Percentiles rank a stretch among this genome's conserved stretches.
Evolutionary conservation across 2,113 vertebrate species (phyloP).

Genomic region (Tragelaphus buxtoni): DNA sequence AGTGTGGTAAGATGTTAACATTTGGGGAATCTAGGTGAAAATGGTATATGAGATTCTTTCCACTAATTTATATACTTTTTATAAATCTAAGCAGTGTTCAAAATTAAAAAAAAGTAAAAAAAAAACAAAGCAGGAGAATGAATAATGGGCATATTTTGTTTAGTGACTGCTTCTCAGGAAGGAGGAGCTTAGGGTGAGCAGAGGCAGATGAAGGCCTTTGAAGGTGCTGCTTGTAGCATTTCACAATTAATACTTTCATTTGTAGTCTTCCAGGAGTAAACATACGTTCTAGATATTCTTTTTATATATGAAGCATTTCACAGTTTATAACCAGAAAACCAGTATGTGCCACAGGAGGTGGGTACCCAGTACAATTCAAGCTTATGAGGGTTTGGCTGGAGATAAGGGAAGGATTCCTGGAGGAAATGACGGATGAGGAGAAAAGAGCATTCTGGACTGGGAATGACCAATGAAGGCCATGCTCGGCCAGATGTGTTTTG

Average conservation of each 20-base stretch:
- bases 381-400: not conserved
- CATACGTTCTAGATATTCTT: not conserved
- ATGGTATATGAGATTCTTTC: not conserved
- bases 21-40: not conserved
- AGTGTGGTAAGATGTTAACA: not conserved
- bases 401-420: not conserved
- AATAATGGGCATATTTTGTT: not conserved
- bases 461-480: rapidly evolving
- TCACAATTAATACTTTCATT: not conserved
- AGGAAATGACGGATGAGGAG: not conserved
- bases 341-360: not conserved
- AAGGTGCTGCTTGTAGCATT: not conserved
- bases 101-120: not conserved
- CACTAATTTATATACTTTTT: not conserved
- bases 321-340: not conserved
- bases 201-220: rapidly evolving
- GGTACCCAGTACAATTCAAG: not conserved
- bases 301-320: not conserved
- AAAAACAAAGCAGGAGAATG: not conserved
- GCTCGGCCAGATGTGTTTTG: not conserved
- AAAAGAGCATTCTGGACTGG: not conserved
- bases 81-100: not conserved
- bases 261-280: not conserved
- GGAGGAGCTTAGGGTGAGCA: no score
- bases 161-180: no score